A percentile compares a stretch with the other conserved stretches of the same genome.
Conservation (phyloP, 2,797 vertebrate genomes). For the Cheirogaleus major region DNA sequence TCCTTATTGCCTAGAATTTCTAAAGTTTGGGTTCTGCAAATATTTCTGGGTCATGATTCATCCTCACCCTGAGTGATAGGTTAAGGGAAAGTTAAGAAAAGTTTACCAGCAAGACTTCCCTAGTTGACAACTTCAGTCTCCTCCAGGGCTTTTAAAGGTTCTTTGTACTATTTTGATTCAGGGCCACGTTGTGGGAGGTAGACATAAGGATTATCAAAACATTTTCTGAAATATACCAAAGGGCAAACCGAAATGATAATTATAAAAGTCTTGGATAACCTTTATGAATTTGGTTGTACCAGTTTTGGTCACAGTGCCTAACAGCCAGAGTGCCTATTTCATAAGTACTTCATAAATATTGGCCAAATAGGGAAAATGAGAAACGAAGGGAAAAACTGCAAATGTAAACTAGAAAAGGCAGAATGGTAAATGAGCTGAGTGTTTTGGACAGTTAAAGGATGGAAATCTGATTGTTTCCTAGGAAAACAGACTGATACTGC, state of each 20-base stretch:
- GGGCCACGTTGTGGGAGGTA: neutral
- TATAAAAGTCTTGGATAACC: neutral
- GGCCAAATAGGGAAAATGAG: neutral
- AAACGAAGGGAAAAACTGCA: neutral
- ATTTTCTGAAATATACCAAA: neutral
- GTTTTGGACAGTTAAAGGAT: neutral
- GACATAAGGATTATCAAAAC: neutral
- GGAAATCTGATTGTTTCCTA: neutral
- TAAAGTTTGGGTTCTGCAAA: neutral
- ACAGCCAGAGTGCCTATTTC: neutral
- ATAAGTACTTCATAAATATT: neutral
- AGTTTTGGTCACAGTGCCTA: neutral
- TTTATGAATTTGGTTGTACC: neutral
- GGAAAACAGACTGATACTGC: neutral
- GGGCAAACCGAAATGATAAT: neutral
- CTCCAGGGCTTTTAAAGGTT: neutral
- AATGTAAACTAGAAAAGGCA: neutral
- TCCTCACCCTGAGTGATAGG: neutral
- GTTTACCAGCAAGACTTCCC: neutral
- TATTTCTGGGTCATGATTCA: neutral
- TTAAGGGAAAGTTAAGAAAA: neutral
- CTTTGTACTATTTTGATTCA: neutral
- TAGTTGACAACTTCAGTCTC: neutral
- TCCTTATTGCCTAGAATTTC: neutral
- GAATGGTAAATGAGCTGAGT: neutral